Percentiles rank a stretch among this genome's conserved stretches.
Conservation (phyloP, 2,113 vertebrate genomes). For the Dicentrarchus labrax region DNA sequence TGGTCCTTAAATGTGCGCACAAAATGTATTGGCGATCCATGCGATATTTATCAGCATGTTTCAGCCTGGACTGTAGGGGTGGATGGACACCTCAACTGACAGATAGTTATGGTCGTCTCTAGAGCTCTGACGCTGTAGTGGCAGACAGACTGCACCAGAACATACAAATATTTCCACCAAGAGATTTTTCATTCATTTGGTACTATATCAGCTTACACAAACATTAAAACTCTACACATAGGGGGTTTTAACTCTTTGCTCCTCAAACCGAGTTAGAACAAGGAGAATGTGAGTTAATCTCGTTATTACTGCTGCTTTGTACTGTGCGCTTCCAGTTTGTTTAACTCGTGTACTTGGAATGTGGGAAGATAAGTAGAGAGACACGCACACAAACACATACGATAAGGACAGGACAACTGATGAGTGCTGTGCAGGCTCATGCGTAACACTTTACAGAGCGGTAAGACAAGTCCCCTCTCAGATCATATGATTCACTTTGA, state of each 20-base stretch:
- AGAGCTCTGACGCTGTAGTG: neutral
- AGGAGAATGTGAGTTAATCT: neutral
- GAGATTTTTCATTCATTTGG: neutral
- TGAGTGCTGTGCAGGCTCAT: constrained; percentile 14
- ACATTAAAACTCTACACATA: neutral
- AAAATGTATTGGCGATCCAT: neutral
- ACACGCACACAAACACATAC: neutral
- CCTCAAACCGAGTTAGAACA: neutral
- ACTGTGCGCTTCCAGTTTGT: constrained; percentile 49
- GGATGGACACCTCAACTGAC: neutral
- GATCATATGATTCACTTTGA: neutral
- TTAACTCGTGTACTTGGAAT: constrained; percentile 39
- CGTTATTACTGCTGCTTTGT: neutral
- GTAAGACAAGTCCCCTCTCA: neutral
- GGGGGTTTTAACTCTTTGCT: neutral
- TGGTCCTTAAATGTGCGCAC: neutral
- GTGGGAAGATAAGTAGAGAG: constrained; percentile 9
- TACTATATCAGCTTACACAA: no score
- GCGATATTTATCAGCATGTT: neutral
- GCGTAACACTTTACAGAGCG: neutral
- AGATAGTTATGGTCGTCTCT: neutral
- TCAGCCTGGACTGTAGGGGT: neutral
- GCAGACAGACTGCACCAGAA: neutral
- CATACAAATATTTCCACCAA: neutral
- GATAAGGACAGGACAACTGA: neutral